Evolutionary conservation across 2,113 vertebrate species (phyloP), one percentile per base, ranked within the genome.

Genomic region (Bungarus multicinctus): DNA sequence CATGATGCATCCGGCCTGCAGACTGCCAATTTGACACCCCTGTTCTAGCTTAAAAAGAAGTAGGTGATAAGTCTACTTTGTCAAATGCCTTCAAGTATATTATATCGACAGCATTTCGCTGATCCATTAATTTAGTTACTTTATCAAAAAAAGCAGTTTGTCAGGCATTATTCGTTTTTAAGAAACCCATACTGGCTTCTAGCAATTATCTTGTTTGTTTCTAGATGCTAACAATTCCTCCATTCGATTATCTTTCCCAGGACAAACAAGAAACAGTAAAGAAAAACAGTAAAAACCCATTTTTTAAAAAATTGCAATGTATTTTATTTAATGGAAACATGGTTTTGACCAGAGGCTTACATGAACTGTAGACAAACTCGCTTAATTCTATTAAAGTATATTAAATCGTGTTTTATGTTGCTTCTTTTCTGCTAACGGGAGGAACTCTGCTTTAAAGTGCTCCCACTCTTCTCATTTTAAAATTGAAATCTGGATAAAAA

Each of bases 301-400:
- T 14, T 89, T 11, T 3, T 3, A 89, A 52, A 45, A 50, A 50
- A 55, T 74, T 91, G 45, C 88, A 90, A 90, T 54, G 18, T 6
- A 57, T 57, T 94, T 93, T 92, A 30, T 60, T 91, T 93, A 57
- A 1, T 94, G 89, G 50, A 90, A 95, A 96, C 69, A 95, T 95
- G 10, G 47, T 88, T 96, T 95, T 94, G 89, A 9, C 22, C 89
- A 94, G 86, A 45, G 0, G 0, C 52, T 57, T 92, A 57, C 91
- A 90, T 88, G 90, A 91, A 89, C 91, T 91, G 52, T 93, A 27
- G 58, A 87, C 64, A 89, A 92, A 96, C 94, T 90, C 52, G 18
- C 87, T 30, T 93, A 45, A 90, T 94, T 96, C 69, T 81, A 87
- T 94, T 96, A 89, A 53, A 11, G 23, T 89, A 1, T 91, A 34